phyloP scores from a whole-genome alignment of 2,888 invertebrate species.

The Leptothorax acervorum region DNA sequence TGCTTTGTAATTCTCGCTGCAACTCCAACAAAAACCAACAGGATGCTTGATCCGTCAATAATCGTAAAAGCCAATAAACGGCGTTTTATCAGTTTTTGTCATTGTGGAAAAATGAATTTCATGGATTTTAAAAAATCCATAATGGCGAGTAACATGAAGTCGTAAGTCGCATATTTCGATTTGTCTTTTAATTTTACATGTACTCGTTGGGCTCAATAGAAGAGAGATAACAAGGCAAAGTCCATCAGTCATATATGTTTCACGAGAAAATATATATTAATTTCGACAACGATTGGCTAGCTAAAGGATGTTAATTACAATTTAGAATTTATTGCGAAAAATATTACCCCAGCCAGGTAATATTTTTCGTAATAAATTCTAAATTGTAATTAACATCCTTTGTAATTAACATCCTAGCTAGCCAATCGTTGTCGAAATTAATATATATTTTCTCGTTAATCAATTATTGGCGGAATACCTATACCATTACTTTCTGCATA shows the following conservation, averaged over 20 bases:
- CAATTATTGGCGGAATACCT: no score
- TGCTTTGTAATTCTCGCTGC: constrained; percentile 26
- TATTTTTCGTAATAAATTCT: no score
- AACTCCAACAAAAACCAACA: background rate
- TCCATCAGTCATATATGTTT: background rate
- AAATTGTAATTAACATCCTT: no score
- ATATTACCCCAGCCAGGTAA: no score
- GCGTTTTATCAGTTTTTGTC: background rate
- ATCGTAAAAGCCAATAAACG: background rate
- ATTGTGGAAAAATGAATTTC: background rate
- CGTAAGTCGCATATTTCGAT: background rate
- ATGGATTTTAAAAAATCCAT: background rate
- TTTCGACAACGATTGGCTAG: no score
- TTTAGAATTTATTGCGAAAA: no score
- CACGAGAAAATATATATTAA: no score
- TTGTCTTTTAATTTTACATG: background rate
- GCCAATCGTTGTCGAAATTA: no score
- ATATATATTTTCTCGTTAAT: no score
- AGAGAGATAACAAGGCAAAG: background rate
- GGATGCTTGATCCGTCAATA: background rate
- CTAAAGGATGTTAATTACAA: no score
- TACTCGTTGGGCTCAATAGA: background rate
- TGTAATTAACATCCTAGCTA: no score
- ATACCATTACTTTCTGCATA: no score
- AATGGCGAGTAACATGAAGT: background rate